Percentiles rank a stretch among this genome's conserved stretches.
These are phyloP conservation scores for Xylota sylvarum DNA, from an alignment of 2,888 invertebrate species.

Conservation along the genomic window DNA sequence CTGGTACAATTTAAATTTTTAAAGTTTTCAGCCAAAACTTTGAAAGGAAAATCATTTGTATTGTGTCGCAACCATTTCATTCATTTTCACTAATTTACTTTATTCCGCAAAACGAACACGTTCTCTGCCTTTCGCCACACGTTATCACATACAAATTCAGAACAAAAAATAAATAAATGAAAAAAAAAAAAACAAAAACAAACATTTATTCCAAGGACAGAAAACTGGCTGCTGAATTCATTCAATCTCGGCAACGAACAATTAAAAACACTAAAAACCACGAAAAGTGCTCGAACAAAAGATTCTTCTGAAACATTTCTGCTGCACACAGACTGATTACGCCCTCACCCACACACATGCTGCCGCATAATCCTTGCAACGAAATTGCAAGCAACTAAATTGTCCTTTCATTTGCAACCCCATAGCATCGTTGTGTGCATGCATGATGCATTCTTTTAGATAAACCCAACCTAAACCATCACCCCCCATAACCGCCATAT, in stretches of 20 bases:
- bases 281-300: conserved; percentile 73
- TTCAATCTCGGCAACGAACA: conserved; percentile 73
- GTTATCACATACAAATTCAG: neutral
- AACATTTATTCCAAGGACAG: conserved; percentile 61
- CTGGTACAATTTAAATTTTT: conserved; percentile 34
- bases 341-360: conserved; percentile 32
- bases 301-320: conserved; percentile 54
- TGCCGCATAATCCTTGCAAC: conserved; percentile 61
- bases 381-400: conserved; percentile 70
- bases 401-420: conserved; percentile 71
- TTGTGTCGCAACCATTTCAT: conserved; percentile 50
- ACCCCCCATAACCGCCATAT: neutral
- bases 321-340: conserved; percentile 63
- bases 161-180: neutral
- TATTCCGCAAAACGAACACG: conserved; percentile 52
- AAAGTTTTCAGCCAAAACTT: conserved; percentile 51
- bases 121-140: conserved; percentile 18
- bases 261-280: conserved; percentile 75
- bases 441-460: conserved; percentile 66
- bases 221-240: conserved; percentile 69
- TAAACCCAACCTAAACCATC: conserved; percentile 41
- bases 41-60: conserved; percentile 46
- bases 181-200: conserved; percentile 25
- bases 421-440: conserved; percentile 58
- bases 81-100: conserved; percentile 71